Percentiles rank a stretch among this genome's conserved stretches.
Evolutionary conservation across 2,888 invertebrate genomes (phyloP).

Genomic region (Doris montereyensis): DNA sequence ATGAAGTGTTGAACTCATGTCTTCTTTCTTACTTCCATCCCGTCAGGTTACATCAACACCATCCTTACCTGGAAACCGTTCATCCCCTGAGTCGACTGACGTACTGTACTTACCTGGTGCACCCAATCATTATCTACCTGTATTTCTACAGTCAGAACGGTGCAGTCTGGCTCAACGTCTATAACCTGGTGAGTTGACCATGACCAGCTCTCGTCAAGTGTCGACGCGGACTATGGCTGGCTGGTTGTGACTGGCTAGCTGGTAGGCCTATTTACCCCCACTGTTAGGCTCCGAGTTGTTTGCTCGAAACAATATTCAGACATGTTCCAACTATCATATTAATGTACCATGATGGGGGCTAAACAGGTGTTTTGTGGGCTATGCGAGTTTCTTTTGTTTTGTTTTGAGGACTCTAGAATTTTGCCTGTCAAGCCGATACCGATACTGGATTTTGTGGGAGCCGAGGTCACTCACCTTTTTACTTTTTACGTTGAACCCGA

Average conservation of each 20-base stretch:
- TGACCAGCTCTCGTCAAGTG: neutral
- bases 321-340: no score
- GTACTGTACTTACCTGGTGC: constrained; percentile 54
- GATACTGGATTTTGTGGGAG: no score
- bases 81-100: constrained; percentile 55
- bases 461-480: no score
- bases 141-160: constrained; percentile 35
- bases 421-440: no score
- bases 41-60: constrained; percentile 51
- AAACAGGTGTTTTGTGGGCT: no score
- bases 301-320: no score
- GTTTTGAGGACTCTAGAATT: no score
- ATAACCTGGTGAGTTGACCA: constrained; percentile 28
- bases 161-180: neutral
- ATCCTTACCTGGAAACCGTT: constrained; percentile 53
- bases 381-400: no score
- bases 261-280: neutral
- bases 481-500: no score
- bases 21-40: neutral
- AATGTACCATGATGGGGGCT: no score
- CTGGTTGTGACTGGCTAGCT: neutral
- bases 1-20: no score
- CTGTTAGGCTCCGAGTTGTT: no score
- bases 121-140: constrained; percentile 49
- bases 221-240: neutral